Conservation (phyloP, 2,797 vertebrate genomes). For the Artibeus jamaicensis region DNA sequence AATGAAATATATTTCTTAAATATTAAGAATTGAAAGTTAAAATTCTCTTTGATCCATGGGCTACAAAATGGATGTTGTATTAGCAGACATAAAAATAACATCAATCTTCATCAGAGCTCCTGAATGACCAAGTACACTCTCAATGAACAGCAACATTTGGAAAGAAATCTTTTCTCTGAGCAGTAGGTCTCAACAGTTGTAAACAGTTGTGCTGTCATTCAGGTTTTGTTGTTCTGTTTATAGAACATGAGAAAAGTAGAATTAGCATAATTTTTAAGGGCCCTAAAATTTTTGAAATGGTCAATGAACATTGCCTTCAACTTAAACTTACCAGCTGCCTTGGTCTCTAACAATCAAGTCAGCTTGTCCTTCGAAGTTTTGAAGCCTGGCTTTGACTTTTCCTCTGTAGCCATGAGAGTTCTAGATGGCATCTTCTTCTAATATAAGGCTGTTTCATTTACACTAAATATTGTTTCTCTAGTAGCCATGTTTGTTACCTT, state of each 20-base stretch:
- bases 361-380: background rate
- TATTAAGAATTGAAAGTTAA: background rate
- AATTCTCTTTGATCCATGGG: background rate
- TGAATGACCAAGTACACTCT: background rate
- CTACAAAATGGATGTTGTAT: background rate
- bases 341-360: background rate
- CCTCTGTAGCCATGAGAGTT: background rate
- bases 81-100: background rate
- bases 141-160: background rate
- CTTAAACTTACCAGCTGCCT: background rate
- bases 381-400: background rate
- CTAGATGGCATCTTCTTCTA: background rate
- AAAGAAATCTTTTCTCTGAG: background rate
- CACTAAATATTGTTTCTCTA: background rate
- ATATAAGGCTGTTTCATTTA: background rate
- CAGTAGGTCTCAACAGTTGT: background rate
- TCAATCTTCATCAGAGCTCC: background rate
- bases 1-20: background rate
- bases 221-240: background rate
- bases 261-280: background rate
- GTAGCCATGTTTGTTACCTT: background rate
- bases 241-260: background rate
- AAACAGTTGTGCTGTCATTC: background rate
- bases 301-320: background rate
- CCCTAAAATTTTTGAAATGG: background rate